Base-by-base conservation (phyloP, 1,140 invertebrate species). In the Drosophila paulistorum region DNA sequence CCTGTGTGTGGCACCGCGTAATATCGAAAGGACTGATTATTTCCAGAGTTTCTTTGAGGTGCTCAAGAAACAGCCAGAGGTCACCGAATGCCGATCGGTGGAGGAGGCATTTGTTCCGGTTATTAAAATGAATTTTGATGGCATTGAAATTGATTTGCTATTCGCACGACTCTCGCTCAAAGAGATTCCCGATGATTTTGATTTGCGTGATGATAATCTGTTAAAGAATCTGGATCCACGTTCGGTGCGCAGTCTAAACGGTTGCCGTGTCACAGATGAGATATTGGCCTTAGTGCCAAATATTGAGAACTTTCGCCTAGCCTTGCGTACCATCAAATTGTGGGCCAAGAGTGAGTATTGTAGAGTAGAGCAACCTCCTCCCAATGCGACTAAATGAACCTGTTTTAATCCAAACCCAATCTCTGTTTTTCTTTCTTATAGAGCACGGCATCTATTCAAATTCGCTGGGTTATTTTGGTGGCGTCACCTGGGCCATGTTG, bases 51-150 rank as follows among this genome's bases (percentile, higher is more conserved):
- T 99, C 93, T 97, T 96, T 92, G 97, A 99, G 59, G 93, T 98
- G 57, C 93, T 99, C 3, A 98, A 97, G 91, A 93, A 95, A 80
- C 97, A 98, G 90, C 93, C 95, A 7, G 97, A 98, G 94, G 97
- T 98, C 48, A 95, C 91, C 45, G 91, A 92, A 67, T 90, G 86
- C 70, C 79, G 90, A 59, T 95, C 97, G 1, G 98, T 99, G 9
- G 98, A 99, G 93, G 98, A 99, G 93, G 99, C 99, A 0, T 99
- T 98, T 94, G 99, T 99, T 64, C 99, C 99, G 17, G 98, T 99
- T 3, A 99, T 99, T 61, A 99, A 99, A 94, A 98, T 99, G 97
- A 98, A 97, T 91, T 99, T 99, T 93, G 97, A 99, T 94, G 98
- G 97, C 23, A 99, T 99, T 80, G 99, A 99, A 94, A 98, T 99